These are phyloP conservation scores for Sardina pilchardus DNA, from an alignment of 2,113 vertebrate species.

Conservation along the genomic window DNA sequence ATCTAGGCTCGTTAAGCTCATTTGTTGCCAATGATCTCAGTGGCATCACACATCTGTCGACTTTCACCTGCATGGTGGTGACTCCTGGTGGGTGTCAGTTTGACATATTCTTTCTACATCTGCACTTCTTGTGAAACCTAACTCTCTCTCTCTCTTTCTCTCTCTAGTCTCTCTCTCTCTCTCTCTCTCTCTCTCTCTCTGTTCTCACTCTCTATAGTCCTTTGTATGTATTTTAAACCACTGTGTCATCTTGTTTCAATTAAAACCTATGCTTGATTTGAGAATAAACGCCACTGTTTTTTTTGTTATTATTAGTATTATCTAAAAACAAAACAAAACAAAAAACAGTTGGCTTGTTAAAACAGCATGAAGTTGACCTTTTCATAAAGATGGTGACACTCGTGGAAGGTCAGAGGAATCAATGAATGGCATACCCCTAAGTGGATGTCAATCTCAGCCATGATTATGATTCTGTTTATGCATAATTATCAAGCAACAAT, in stretches of 20 bases:
- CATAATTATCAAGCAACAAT: slow-evolving; percentile 52
- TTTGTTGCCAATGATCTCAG: neutral
- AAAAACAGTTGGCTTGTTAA: slow-evolving; percentile 71
- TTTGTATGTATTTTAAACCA: neutral
- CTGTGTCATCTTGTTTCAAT: slow-evolving; percentile 11
- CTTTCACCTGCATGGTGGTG: neutral
- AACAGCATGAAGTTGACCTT: slow-evolving; percentile 71
- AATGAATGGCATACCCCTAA: slow-evolving; percentile 68
- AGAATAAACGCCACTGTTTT: neutral
- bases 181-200: slow-evolving; percentile 13
- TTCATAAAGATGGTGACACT: slow-evolving; percentile 69
- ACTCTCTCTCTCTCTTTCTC: slow-evolving; percentile 19
- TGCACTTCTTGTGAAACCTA: neutral
- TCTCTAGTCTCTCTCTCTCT: slow-evolving; percentile 10
- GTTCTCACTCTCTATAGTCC: neutral
- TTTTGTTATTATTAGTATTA: no score
- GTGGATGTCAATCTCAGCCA: slow-evolving; percentile 68
- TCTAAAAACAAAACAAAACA: neutral
- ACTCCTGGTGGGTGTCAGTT: neutral
- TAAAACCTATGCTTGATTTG: slow-evolving; percentile 16
- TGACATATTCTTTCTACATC: neutral
- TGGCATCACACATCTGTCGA: slow-evolving; percentile 13
- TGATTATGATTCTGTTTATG: slow-evolving; percentile 55
- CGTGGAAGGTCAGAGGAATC: slow-evolving; percentile 65
- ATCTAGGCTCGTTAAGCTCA: slow-evolving; percentile 69